phyloP scores from a whole-genome alignment of 2,113 vertebrate genomes.

The Seriola aureovittata region DNA sequence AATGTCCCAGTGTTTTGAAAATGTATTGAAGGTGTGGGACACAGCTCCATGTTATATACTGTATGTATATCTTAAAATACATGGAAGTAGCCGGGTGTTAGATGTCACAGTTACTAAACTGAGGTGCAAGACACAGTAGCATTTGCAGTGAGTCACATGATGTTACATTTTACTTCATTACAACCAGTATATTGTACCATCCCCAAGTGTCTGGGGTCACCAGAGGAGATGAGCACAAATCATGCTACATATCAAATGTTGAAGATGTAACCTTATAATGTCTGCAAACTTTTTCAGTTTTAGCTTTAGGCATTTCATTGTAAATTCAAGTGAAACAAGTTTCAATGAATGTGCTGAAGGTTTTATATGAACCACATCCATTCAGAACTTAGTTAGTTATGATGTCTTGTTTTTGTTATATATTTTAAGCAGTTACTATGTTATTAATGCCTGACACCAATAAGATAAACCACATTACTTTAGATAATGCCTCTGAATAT shows the following conservation, averaged over 20 bases:
- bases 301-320: too few relatives aligned
- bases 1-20: not conserved
- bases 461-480: not conserved
- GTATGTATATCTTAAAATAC: not conserved
- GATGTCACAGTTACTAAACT: not conserved
- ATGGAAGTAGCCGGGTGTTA: not conserved
- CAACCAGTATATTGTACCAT: not conserved
- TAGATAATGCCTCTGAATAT: not conserved
- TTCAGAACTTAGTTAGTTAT: not conserved
- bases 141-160: not conserved
- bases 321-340: not conserved
- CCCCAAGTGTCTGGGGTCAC: not conserved
- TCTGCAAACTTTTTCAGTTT: not conserved
- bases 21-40: not conserved
- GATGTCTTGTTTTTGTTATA: not conserved
- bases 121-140: not conserved
- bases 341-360: not conserved
- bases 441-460: not conserved
- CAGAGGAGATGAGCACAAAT: not conserved
- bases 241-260: not conserved
- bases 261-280: not conserved
- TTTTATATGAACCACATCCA: not conserved
- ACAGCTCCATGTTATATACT: too few relatives aligned
- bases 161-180: conserved; percentile 3
- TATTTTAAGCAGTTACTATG: not conserved